phyloP scores from a whole-genome alignment of 2,888 invertebrate species.

The Enchytraeus crypticus region DNA sequence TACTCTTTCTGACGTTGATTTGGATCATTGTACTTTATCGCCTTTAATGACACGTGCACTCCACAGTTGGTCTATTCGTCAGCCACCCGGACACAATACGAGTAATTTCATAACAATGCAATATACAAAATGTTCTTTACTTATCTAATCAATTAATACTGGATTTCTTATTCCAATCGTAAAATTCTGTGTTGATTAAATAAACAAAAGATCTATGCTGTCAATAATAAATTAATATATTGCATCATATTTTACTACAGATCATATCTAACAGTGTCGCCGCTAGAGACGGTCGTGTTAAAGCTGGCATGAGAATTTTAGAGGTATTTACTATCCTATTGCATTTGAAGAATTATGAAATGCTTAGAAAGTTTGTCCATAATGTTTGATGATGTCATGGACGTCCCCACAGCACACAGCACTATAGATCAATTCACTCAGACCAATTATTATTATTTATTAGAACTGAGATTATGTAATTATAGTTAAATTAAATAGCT shows the following conservation, averaged over 20 bases:
- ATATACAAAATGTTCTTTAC: background rate
- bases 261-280: conserved; percentile 89
- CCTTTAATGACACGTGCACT: no score
- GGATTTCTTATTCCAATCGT: background rate
- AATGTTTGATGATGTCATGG: background rate
- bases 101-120: background rate
- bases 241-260: conserved; percentile 29
- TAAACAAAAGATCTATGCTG: background rate
- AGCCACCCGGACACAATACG: no score
- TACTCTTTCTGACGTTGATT: no score
- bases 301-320: conserved; percentile 85
- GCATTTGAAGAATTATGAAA: background rate
- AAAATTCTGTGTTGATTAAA: background rate
- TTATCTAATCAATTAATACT: background rate
- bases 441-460: no score
- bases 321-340: conserved; percentile 57
- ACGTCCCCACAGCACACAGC: no score
- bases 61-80: no score
- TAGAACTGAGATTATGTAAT: no score
- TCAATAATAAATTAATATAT: background rate
- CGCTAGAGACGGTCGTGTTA: conserved; percentile 76
- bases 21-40: no score
- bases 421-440: no score
- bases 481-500: no score
- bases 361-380: background rate